Evolutionary conservation across 1,140 invertebrate species (phyloP), one percentile per base, ranked within the genome.

Genomic region (Littorina saxatilis): DNA sequence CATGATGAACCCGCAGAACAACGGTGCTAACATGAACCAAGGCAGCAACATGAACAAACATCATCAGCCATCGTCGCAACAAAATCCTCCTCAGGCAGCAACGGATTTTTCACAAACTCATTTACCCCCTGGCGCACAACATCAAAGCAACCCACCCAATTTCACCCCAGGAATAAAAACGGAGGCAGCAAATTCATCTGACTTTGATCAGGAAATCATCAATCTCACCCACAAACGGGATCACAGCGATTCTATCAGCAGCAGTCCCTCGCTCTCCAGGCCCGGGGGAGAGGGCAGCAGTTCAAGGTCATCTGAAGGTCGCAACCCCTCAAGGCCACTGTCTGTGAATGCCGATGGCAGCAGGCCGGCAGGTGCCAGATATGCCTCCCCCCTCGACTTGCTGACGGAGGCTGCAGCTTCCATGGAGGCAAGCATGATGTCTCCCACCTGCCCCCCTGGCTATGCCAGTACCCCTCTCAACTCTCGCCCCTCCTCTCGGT

Each of bases 321-420:
- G 23, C 35, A 4, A 20, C 23, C 35, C 66, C 66, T 40, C 66
- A 13, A 68, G 66, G 35, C 66, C 66, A 29, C 66, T 39, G 11
- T 68, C 66, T 17, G 66, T 68, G 66, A 68, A 68, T 32, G 23
- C 13, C 39, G 74, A 32, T 35, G 32, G 35, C 3, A 29, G 39
- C 2, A 50, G 50, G 27, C 27, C 50, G 4, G 11, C 39, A 63
- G 40, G 58, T 32, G 11, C 55, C 35, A 63, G 52, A 37, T 43
- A 77, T 78, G 68, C 81, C 32, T 88, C 86, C 3, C 85, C 87
- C 39, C 77, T 90, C n/a, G 84, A 89, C 79, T 63, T 90, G 39
- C 79, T 90, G 63, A 88, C 87, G 2, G 84, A 88, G 74, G 86
- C 85, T 47, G 87, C 89, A 15, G 77, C 82, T 29, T 84, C 84